phyloP scores from a whole-genome alignment of 2,888 invertebrate species.

The Eudasyphora cyanicolor region DNA sequence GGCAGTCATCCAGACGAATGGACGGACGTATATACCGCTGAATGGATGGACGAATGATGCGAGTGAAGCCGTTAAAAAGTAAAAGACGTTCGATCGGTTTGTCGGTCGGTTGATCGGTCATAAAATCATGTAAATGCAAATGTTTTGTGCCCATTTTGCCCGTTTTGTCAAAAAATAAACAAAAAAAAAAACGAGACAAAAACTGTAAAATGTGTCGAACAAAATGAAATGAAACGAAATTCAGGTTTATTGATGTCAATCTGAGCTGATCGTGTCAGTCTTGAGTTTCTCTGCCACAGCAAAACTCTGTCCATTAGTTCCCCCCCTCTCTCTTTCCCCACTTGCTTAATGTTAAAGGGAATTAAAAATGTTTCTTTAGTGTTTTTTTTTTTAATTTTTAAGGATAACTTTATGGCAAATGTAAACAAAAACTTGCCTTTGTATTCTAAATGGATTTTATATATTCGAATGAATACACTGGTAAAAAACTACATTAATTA shows the following conservation, averaged over 20 bases:
- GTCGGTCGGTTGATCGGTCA: neutral
- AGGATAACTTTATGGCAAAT: neutral
- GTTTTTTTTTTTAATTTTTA: neutral
- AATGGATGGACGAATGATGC: neutral
- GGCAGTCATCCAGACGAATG: neutral
- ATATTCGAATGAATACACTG: no score
- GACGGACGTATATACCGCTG: neutral
- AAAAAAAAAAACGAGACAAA: neutral
- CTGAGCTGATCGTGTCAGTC: neutral
- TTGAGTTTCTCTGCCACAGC: neutral
- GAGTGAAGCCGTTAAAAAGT: slow-evolving; percentile 1
- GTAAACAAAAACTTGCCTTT: neutral
- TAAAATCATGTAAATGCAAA: slow-evolving; percentile 18
- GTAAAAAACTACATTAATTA: no score
- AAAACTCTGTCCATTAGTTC: no score
- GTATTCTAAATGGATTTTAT: neutral
- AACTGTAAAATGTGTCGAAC: slow-evolving; percentile 14
- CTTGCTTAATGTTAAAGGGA: neutral
- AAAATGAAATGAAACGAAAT: slow-evolving; percentile 9
- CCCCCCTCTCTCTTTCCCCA: neutral
- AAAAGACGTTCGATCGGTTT: slow-evolving; percentile 2
- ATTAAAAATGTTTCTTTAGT: neutral
- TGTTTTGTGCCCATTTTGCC: slow-evolving; percentile 14
- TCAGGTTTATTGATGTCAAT: slow-evolving; percentile 29
- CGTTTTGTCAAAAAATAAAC: neutral